Conservation (phyloP, 2,113 vertebrate genomes). For the Pyxicephalus adspersus region DNA sequence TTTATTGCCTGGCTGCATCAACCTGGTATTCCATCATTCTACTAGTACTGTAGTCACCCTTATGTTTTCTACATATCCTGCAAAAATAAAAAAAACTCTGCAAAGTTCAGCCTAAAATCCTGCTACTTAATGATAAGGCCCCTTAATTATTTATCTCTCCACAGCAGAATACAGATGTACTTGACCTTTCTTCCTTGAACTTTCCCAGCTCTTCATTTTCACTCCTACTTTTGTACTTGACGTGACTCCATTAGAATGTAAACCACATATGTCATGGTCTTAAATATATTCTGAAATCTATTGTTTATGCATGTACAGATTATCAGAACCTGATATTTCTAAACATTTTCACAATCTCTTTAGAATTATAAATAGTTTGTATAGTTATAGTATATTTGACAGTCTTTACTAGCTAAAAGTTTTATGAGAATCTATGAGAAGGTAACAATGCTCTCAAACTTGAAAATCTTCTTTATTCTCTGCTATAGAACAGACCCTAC, state of each 20-base stretch:
- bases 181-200: constrained; percentile 49
- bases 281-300: neutral
- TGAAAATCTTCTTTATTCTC: constrained; percentile 17
- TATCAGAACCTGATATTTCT: neutral
- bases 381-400: neutral
- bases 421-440: neutral
- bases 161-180: constrained; percentile 38
- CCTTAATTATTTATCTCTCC: constrained; percentile 45
- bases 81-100: neutral
- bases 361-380: neutral
- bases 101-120: neutral
- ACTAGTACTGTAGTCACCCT: too few relatives aligned
- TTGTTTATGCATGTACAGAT: constrained; percentile 10
- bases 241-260: constrained; percentile 21
- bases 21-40: too few relatives aligned
- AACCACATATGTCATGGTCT: constrained; percentile 1
- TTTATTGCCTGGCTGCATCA: too few relatives aligned
- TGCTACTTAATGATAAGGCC: neutral
- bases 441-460: neutral
- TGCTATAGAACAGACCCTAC: constrained; percentile 14
- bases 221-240: constrained; percentile 20
- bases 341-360: neutral
- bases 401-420: neutral
- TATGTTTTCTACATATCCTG: too few relatives aligned
- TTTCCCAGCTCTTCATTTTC: constrained; percentile 26